Percentiles rank a stretch among this genome's conserved stretches.
Evolutionary conservation across 2,888 invertebrate species (phyloP).

Genomic region (Oscheius sp.): DNA sequence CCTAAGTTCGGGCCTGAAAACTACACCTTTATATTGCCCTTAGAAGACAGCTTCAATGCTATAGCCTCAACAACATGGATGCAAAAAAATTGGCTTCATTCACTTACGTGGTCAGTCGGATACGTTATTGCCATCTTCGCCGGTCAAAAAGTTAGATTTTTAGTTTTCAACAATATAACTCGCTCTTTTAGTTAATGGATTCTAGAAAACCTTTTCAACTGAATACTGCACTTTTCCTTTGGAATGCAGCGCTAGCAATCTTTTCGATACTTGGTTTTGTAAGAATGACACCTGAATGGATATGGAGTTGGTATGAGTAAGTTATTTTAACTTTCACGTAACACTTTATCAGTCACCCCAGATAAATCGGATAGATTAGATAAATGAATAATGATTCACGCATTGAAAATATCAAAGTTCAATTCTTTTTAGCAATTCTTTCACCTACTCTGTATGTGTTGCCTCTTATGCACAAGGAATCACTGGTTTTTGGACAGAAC

Average conservation of each 20-base stretch:
- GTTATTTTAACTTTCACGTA: conserved; percentile 2
- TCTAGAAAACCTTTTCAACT: conserved; percentile 88
- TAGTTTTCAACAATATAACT: not conserved
- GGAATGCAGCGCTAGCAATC: conserved; percentile 90
- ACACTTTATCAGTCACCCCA: not conserved
- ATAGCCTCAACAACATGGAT: conserved; percentile 83
- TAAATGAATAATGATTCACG: not conserved
- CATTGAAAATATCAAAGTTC: not conserved
- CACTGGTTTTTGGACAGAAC: conserved; percentile 95
- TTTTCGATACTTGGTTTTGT: conserved; percentile 85
- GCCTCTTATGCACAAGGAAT: conserved; percentile 78
- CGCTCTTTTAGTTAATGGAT: conserved; percentile 81
- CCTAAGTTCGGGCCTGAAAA: conserved; percentile 74
- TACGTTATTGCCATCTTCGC: conserved; percentile 94
- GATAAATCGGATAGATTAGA: not conserved
- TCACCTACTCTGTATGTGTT: conserved; percentile 92
- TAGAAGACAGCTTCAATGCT: conserved; percentile 92
- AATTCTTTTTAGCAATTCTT: conserved; percentile 68
- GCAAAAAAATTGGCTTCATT: conserved; percentile 85
- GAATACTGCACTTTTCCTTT: conserved; percentile 84
- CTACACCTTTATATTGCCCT: conserved; percentile 92
- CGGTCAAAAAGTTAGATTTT: conserved; percentile 80
- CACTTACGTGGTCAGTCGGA: conserved; percentile 77
- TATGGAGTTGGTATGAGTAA: conserved; percentile 50
- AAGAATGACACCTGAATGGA: conserved; percentile 89